Conservation (phyloP, 2,797 vertebrate species). For the Protosalanx chinensis region DNA sequence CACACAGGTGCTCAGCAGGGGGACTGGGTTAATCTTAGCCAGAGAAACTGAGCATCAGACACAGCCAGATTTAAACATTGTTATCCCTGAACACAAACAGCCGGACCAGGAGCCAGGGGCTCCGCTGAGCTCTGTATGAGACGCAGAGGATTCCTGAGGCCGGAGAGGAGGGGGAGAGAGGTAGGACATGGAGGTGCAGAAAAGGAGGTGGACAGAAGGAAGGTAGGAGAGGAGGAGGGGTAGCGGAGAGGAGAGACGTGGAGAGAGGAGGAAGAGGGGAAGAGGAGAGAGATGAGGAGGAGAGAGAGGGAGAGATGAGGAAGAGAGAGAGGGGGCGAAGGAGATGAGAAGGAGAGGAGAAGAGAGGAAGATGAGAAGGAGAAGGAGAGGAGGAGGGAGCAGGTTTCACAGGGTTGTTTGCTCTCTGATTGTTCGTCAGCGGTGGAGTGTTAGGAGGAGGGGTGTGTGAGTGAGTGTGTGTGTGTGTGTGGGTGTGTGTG, state of each 20-base stretch:
- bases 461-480: conserved; percentile 1
- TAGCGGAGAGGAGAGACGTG: not conserved
- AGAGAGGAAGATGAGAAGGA: too few species aligned
- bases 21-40: not conserved
- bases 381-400: conserved; percentile 38
- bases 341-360: too few species aligned
- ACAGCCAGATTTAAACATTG: conserved; percentile 8
- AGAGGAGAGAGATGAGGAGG: not conserved
- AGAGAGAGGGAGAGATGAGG: too few species aligned
- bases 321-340: not conserved
- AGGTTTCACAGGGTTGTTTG: conserved; percentile 60
- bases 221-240: not conserved
- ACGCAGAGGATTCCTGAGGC: not conserved
- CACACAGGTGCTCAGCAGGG: not conserved
- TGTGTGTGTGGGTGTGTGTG: too few species aligned
- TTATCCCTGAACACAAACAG: conserved; percentile 22
- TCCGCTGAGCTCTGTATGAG: conserved; percentile 15
- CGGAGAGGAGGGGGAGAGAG: too few species aligned
- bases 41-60: conserved; percentile 16
- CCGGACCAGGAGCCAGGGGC: conserved; percentile 1
- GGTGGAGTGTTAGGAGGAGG: not conserved
- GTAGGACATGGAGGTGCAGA: not conserved
- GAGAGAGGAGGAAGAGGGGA: too few species aligned
- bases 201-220: not conserved
- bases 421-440: conserved; percentile 33